These are phyloP conservation scores for Iselma pallidipennis DNA, from an alignment of 2,888 invertebrate genomes.

Conservation along the genomic window DNA sequence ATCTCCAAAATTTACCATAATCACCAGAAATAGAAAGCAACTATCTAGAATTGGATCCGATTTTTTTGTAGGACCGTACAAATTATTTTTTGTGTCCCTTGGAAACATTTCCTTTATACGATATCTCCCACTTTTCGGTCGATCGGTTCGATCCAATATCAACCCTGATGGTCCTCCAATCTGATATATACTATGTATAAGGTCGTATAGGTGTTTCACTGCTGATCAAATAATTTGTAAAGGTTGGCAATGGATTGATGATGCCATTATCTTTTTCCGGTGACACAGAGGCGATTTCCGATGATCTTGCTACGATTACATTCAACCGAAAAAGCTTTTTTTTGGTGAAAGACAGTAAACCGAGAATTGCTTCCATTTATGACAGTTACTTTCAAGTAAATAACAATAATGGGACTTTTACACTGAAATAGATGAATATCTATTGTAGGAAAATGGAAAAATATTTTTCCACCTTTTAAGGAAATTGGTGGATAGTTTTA, in stretches of 20 bases:
- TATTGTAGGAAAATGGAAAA: no score
- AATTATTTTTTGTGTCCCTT: no score
- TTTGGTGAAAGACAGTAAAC: no score
- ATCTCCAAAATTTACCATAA: no score
- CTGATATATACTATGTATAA: background rate
- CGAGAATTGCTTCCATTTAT: no score
- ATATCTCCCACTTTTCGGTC: background rate
- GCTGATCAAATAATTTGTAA: background rate
- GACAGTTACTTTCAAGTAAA: conserved; percentile 17
- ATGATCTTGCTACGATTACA: background rate
- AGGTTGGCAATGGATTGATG: background rate
- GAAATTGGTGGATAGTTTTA: no score
- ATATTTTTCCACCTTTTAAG: no score
- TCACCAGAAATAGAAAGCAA: no score
- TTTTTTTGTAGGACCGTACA: no score
- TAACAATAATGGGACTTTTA: conserved; percentile 23
- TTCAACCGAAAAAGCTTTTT: background rate
- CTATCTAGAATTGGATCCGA: no score
- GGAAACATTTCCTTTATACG: no score
- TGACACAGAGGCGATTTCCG: background rate
- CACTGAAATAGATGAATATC: no score
- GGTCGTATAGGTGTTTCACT: background rate
- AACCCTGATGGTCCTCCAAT: background rate
- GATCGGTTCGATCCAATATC: background rate
- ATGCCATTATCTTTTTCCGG: background rate